Base-by-base conservation (phyloP, 2,113 vertebrate genomes). In the Callospermophilus lateralis region DNA sequence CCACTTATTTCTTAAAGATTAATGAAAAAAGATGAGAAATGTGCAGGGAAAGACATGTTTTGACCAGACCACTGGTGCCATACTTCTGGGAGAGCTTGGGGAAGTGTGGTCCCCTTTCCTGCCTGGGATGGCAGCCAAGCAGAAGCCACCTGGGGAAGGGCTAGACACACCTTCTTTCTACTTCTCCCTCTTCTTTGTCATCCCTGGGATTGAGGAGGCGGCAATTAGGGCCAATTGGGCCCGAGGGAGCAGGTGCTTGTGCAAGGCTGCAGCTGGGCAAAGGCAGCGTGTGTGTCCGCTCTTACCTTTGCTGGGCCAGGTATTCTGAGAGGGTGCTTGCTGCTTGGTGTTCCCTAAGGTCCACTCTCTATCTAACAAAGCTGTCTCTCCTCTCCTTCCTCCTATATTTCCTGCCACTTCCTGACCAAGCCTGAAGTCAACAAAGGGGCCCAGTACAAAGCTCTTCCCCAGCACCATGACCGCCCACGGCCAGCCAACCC, bases 161-260 rank as follows among this genome's bases (percentile, higher is more conserved):
- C 53, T 53, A 58, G 81, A 17, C 90, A 81, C 70, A 45, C 81
- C 55, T 37, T 63, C 79, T 55, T 28, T 30, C 45, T 13, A 22
- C 86, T 72, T 85, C 30, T 45, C 13, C 90, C 85, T 61, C 76
- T 42, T 73, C 89, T 94, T 95, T 94, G 95, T 95, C 74, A n/a
- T 34, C 67, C 22, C 20, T 30, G 37, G 73, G 65, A 16, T 48
- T 4, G 63, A 91, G 81, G 96, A 78, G 95, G 96, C 1, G 17
- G 92, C 48, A 88, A 20, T 92, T 89, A 92, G 0, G 22, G 53
- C 85, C n/a, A 5, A 17, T 1, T 6, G 48, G 63, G 90, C 95
- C 78, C 1, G n/a, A 92, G 84, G 68, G 51, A 55, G 17, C 0
- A 0, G 84, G 32, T 76, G 4, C 85, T 95, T 83, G 45, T 93